Percentiles rank a stretch among this genome's conserved stretches.
These are phyloP conservation scores for Furcula furcula DNA, from an alignment of 2,888 invertebrate genomes.

Conservation along the genomic window DNA sequence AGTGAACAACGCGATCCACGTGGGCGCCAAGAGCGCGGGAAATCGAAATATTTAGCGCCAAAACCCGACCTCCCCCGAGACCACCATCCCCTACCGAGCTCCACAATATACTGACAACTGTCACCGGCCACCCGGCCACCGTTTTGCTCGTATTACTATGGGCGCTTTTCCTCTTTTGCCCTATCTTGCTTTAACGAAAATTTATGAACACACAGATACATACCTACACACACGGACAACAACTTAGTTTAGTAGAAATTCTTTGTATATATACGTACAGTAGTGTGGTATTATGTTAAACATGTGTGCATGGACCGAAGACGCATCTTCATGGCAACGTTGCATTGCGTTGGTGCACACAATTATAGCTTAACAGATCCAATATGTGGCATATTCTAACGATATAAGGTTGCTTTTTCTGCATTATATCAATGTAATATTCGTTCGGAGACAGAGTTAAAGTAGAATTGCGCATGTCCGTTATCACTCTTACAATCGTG, in stretches of 20 bases:
- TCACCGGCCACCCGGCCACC: slow-evolving; percentile 59
- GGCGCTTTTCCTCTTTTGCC: slow-evolving; percentile 70
- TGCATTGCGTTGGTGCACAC: slow-evolving; percentile 62
- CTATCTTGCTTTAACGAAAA: slow-evolving; percentile 71
- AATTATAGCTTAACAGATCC: slow-evolving; percentile 28
- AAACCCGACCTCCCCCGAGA: slow-evolving; percentile 50
- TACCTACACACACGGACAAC: slow-evolving; percentile 60
- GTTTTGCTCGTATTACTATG: slow-evolving; percentile 65
- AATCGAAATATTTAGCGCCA: slow-evolving; percentile 60
- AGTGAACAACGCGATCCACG: slow-evolving; percentile 46
- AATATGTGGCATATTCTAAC: slow-evolving; percentile 41
- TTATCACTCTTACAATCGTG: slow-evolving; percentile 56
- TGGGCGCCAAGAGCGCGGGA: slow-evolving; percentile 59
- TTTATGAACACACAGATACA: slow-evolving; percentile 58
- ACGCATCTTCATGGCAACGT: slow-evolving; percentile 55
- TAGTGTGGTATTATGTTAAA: slow-evolving; percentile 38
- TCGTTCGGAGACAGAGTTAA: slow-evolving; percentile 47
- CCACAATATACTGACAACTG: slow-evolving; percentile 70
- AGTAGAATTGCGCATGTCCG: slow-evolving; percentile 69
- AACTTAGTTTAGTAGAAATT: slow-evolving; percentile 44
- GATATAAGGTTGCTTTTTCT: slow-evolving; percentile 45
- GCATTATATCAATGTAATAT: slow-evolving; percentile 33
- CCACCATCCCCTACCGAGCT: slow-evolving; percentile 63
- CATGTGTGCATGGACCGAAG: slow-evolving; percentile 43
- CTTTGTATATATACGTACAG: slow-evolving; percentile 20